Conservation (phyloP, 2,888 invertebrate species). For the Resseliella maxima region DNA sequence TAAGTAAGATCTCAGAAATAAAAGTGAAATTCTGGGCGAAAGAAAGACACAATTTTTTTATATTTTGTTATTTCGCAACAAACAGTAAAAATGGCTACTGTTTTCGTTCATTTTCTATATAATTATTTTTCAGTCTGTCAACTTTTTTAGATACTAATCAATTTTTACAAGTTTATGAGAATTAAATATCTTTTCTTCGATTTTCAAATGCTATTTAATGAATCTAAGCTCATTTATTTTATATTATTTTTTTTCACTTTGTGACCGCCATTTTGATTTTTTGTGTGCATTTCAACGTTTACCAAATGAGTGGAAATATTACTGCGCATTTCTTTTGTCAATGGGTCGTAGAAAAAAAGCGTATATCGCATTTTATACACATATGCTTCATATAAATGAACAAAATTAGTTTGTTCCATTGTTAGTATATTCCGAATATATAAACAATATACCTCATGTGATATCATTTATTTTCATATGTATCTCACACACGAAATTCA, state of each 20-base stretch:
- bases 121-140: background rate
- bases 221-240: background rate
- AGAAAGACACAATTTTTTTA: background rate
- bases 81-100: background rate
- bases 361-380: too few relatives aligned
- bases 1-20: background rate
- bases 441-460: too few relatives aligned
- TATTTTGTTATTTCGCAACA: background rate
- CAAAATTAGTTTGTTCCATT: too few relatives aligned
- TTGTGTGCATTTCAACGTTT: background rate
- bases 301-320: too few relatives aligned
- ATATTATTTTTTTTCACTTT: background rate
- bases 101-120: slow-evolving; percentile 70
- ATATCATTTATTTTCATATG: too few relatives aligned
- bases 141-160: background rate
- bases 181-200: background rate
- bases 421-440: too few relatives aligned
- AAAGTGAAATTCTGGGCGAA: background rate
- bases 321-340: too few relatives aligned
- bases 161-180: too few relatives aligned
- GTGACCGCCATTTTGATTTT: background rate
- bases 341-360: too few relatives aligned
- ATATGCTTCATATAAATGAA: too few relatives aligned
- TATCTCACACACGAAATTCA: too few relatives aligned
- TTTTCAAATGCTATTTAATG: background rate